Conservation (phyloP, 2,888 invertebrate species). For the Odontomyia ornata region DNA sequence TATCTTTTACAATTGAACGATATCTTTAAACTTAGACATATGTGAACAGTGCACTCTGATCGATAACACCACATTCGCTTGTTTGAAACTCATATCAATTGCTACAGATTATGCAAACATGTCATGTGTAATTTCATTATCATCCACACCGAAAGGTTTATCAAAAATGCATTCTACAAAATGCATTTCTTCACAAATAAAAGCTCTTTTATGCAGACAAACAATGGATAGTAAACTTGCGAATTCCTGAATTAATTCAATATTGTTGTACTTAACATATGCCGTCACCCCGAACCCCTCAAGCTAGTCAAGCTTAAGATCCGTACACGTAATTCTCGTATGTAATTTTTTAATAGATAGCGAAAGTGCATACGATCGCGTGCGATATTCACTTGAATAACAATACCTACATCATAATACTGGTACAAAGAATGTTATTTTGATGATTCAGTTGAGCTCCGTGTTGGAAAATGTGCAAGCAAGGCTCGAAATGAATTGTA, state of each 20-base stretch:
- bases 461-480: neutral
- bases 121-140: too few relatives aligned
- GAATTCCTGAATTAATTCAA: too few relatives aligned
- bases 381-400: neutral
- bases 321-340: neutral
- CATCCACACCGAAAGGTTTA: too few relatives aligned
- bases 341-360: constrained; percentile 20
- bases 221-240: too few relatives aligned
- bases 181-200: too few relatives aligned
- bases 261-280: too few relatives aligned
- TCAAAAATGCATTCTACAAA: too few relatives aligned
- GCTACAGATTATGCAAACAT: neutral
- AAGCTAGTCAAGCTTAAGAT: neutral
- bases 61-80: neutral
- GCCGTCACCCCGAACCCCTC: neutral
- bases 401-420: neutral
- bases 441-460: constrained; percentile 22
- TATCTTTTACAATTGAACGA: neutral
- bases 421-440: constrained; percentile 28
- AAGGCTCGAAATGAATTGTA: constrained; percentile 26
- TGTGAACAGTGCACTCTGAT: neutral
- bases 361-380: constrained; percentile 16
- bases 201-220: too few relatives aligned
- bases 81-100: neutral
- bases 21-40: too few relatives aligned